phyloP scores from a whole-genome alignment of 2,113 vertebrate species.

The Platycercus adscitus region DNA sequence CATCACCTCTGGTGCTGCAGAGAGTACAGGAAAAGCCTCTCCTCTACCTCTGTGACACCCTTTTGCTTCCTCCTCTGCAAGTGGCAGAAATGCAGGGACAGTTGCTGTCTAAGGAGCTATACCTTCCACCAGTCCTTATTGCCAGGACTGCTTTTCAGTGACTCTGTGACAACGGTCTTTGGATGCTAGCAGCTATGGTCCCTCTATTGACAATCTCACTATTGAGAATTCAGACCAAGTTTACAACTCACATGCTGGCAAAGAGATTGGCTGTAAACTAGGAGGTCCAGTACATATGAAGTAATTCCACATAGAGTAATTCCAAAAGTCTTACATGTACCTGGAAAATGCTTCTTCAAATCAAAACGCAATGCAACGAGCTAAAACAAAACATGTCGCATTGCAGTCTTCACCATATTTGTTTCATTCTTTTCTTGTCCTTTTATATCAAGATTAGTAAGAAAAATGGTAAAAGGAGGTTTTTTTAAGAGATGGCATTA shows the following conservation, averaged over 20 bases:
- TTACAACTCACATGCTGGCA: background rate
- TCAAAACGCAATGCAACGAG: background rate
- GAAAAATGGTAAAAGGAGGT: background rate
- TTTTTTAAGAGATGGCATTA: background rate
- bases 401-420: background rate
- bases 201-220: background rate
- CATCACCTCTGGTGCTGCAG: background rate
- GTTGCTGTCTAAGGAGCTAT: background rate
- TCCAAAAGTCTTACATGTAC: background rate
- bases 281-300: background rate
- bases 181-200: background rate
- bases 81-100: background rate
- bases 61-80: background rate
- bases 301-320: background rate
- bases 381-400: background rate
- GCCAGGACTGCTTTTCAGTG: background rate
- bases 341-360: background rate
- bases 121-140: background rate
- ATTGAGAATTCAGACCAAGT: background rate
- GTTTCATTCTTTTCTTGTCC: background rate
- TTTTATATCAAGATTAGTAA: background rate
- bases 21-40: background rate
- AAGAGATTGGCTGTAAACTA: background rate
- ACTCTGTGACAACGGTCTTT: background rate
- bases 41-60: background rate